Conservation (phyloP, 2,797 vertebrate genomes). For the Epinephelus awoara region DNA sequence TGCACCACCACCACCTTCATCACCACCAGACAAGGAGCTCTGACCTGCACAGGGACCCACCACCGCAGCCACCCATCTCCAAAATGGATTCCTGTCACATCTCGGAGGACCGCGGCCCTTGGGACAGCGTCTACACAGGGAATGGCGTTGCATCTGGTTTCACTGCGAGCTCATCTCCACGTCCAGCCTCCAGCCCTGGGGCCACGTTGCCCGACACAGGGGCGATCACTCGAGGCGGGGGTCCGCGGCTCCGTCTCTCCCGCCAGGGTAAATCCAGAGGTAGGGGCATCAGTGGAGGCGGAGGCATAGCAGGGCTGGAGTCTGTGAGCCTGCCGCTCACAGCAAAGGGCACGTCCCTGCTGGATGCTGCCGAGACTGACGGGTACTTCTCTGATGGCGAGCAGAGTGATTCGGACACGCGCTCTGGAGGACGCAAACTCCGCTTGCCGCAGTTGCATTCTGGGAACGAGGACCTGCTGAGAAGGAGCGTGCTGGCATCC, state of each 20-base stretch:
- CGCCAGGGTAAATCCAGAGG: slow-evolving; percentile 88
- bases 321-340: slow-evolving; percentile 52
- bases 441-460: slow-evolving; percentile 89
- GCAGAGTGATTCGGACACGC: slow-evolving; percentile 91
- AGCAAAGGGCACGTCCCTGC: slow-evolving; percentile 82
- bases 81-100: slow-evolving; percentile 89
- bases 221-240: slow-evolving; percentile 75
- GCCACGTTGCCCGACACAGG: slow-evolving; percentile 84
- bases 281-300: slow-evolving; percentile 73
- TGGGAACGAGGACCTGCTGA: slow-evolving; percentile 92
- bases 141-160: slow-evolving; percentile 41
- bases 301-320: slow-evolving; percentile 58
- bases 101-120: slow-evolving; percentile 77
- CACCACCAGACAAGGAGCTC: slow-evolving; percentile 78
- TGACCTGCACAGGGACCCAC: slow-evolving; percentile 81
- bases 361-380: slow-evolving; percentile 89
- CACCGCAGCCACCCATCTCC: slow-evolving; percentile 86
- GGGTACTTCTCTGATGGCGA: slow-evolving; percentile 95
- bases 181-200: slow-evolving; percentile 79
- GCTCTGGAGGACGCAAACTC: slow-evolving; percentile 83
- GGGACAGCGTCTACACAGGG: slow-evolving; percentile 70
- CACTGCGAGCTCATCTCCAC: slow-evolving; percentile 56
- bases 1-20: slow-evolving; percentile 80
- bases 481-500: slow-evolving; percentile 94
- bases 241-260: slow-evolving; percentile 86